A percentile compares a stretch with the other conserved stretches of the same genome.
These are phyloP conservation scores for Drosophila rellima DNA, from an alignment of 2,888 invertebrate species.

Conservation along the genomic window DNA sequence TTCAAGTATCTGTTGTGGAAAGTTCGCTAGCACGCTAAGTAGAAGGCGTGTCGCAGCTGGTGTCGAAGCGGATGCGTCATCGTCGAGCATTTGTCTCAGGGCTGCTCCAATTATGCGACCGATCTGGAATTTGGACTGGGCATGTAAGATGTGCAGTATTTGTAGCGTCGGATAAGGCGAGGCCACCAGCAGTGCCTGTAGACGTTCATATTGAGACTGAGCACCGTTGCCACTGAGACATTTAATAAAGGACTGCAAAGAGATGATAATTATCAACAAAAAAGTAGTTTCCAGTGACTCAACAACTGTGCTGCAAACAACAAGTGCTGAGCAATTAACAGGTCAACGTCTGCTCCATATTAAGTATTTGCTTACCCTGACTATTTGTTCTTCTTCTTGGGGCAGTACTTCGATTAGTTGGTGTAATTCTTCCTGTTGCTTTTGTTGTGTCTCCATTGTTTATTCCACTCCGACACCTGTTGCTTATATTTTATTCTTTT, in stretches of 20 bases:
- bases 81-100: constrained; percentile 53
- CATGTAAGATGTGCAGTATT: constrained; percentile 53
- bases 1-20: constrained; percentile 68
- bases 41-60: constrained; percentile 45
- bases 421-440: constrained; percentile 41
- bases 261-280: constrained; percentile 13
- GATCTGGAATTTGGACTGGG: constrained; percentile 55
- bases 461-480: constrained; percentile 44
- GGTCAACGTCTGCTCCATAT: background rate
- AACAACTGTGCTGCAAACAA: constrained; percentile 6
- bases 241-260: constrained; percentile 52
- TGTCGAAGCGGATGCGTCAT: constrained; percentile 19
- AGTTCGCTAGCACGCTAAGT: constrained; percentile 73
- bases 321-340: constrained; percentile 1
- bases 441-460: constrained; percentile 49
- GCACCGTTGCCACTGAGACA: constrained; percentile 33
- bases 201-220: constrained; percentile 32
- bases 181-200: constrained; percentile 42
- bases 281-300: background rate
- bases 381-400: constrained; percentile 50
- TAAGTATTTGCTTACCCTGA: constrained; percentile 57
- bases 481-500: constrained; percentile 23
- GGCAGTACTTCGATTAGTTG: constrained; percentile 66
- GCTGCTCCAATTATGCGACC: constrained; percentile 49
- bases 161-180: constrained; percentile 72